phyloP scores from a whole-genome alignment of 2,797 vertebrate genomes.

The Catharus ustulatus region DNA sequence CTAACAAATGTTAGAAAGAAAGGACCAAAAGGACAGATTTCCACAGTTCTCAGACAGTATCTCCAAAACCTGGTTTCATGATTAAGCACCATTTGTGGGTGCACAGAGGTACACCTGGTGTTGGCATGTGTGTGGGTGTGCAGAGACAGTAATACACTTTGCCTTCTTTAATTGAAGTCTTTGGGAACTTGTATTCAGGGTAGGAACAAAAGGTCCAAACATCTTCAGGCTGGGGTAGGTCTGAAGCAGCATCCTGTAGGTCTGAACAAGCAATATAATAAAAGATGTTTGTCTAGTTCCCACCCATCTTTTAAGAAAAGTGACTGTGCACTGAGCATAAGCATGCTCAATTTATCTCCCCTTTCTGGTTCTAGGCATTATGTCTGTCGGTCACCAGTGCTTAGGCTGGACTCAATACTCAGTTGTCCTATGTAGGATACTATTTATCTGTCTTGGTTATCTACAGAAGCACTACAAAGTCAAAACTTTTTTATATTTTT shows the following conservation, averaged over 20 bases:
- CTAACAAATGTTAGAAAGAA: background rate
- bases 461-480: background rate
- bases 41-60: background rate
- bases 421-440: background rate
- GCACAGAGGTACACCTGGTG: background rate
- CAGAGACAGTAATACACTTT: background rate
- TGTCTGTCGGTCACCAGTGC: background rate
- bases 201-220: background rate
- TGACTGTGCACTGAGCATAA: background rate
- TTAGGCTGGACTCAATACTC: background rate
- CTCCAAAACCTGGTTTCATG: background rate
- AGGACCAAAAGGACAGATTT: background rate
- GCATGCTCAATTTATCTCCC: background rate
- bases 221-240: background rate
- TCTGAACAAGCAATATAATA: background rate
- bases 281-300: background rate
- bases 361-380: background rate
- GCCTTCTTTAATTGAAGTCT: background rate
- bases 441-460: background rate
- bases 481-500: background rate
- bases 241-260: background rate
- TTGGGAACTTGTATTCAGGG: background rate
- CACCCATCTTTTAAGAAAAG: background rate
- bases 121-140: fast-evolving
- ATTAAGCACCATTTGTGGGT: background rate